Evolutionary conservation across 2,888 invertebrate species (phyloP), one percentile per base, ranked within the genome.

Genomic region (Morinoia aosen): DNA sequence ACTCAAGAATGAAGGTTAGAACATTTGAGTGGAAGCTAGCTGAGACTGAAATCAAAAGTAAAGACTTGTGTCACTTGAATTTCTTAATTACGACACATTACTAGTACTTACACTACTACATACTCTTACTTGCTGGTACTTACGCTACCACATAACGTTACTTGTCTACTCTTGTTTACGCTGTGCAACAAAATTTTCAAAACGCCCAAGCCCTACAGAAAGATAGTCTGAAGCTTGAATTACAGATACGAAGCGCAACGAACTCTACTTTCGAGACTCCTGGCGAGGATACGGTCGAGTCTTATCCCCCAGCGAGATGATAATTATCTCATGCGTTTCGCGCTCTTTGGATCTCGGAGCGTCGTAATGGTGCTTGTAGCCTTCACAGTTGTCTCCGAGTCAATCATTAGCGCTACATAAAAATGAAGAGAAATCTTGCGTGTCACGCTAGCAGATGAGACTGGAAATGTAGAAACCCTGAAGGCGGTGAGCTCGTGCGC

Each of bases 351-450:
- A 76, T 76, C 76, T 76, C 76, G 33, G 76, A 0, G 2, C 76
- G 33, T 76, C 33, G 76, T 76, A 76, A 76, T 76, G 76, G 76
- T 76, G 76, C 76, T 76, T 76, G 76, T 76, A 76, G 76, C 76
- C 76, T 76, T 76, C 76, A 33, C 76, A 76, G 19, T 61, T 19
- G 76, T 76, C 33, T 76, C 76, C 76, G 76, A 76, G 76, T 1
- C 76, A 76, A 76, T 76, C 76, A 76, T 76, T 76, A 33, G 76
- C 76, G 76, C 76, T 33, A 76, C 76, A 76, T 76, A 33, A 76
- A 76, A 33, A 76, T 25, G 76, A 76, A 33, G 76, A 76, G 76
- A 76, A 76, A 76, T 76, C 76, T 33, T 33, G 76, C 33, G 2
- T 33, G 76, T 76, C 76, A 76, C 76, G 76, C 76, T 76, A 76